Evolutionary conservation across 2,888 invertebrate species (phyloP).

Genomic region (Campoplex nolae): DNA sequence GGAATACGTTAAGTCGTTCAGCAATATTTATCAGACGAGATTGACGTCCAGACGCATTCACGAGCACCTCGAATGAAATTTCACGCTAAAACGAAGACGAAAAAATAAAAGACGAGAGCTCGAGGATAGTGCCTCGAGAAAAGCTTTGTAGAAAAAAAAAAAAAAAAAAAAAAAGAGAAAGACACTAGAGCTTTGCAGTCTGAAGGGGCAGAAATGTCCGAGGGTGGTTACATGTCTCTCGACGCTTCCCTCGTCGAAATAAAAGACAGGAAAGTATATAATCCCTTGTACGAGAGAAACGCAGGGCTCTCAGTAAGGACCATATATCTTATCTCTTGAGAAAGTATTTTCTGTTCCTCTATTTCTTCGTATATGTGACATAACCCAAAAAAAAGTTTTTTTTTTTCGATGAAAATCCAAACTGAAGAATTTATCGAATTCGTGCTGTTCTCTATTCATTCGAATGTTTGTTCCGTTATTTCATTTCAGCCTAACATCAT

Average conservation of each 20-base stretch:
- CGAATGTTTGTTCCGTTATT: not conserved
- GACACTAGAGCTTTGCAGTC: slow-evolving; percentile 27
- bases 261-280: slow-evolving; percentile 37
- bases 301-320: slow-evolving; percentile 12
- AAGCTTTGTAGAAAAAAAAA: slow-evolving; percentile 18
- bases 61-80: slow-evolving; percentile 31
- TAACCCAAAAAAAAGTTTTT: not conserved
- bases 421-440: not conserved
- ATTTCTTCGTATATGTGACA: slow-evolving; percentile 8
- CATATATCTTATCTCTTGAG: slow-evolving; percentile 18
- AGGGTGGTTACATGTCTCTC: slow-evolving; percentile 45
- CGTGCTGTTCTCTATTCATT: not conserved
- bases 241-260: slow-evolving; percentile 40
- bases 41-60: slow-evolving; percentile 31
- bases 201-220: slow-evolving; percentile 57
- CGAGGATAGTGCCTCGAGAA: slow-evolving; percentile 33
- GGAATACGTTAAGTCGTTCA: not conserved
- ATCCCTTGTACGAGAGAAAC: slow-evolving; percentile 20
- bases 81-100: slow-evolving; percentile 4
- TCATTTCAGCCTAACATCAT: not conserved
- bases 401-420: slow-evolving; percentile 8
- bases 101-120: slow-evolving; percentile 38
- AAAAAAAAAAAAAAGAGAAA: slow-evolving; percentile 16
- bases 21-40: not conserved
- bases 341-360: slow-evolving; percentile 7